Conservation (phyloP, 2,888 invertebrate species). For the Callosobruchus maculatus region DNA sequence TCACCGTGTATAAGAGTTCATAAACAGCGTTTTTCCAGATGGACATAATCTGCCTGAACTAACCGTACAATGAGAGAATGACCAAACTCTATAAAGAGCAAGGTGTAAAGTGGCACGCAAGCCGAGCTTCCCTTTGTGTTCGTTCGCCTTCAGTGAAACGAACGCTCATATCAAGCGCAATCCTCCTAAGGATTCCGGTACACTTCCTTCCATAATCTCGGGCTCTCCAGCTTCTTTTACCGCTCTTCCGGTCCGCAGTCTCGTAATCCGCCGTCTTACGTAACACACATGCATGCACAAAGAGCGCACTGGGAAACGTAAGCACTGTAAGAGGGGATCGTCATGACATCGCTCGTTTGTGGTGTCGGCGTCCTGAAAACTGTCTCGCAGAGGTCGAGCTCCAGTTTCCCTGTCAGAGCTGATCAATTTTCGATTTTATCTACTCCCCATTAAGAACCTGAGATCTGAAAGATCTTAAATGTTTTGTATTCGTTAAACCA, state of each 20-base stretch:
- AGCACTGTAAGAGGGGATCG: neutral
- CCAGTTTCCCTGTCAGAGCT: too few species aligned
- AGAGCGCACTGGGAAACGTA: neutral
- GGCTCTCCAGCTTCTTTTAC: neutral
- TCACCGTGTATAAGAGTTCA: too few species aligned
- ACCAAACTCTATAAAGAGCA: neutral
- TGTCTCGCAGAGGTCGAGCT: neutral
- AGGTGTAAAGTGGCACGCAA: neutral
- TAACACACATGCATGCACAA: neutral
- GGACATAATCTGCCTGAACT: too few species aligned
- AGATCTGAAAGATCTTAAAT: too few species aligned
- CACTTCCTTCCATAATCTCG: neutral
- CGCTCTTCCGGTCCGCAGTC: neutral
- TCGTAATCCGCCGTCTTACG: neutral
- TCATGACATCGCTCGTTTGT: neutral
- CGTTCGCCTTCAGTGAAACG: neutral
- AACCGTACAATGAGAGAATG: too few species aligned
- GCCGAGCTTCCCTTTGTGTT: neutral
- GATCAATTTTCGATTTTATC: too few species aligned
- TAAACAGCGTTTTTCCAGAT: too few species aligned
- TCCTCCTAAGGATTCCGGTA: neutral
- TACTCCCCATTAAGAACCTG: too few species aligned
- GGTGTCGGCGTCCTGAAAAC: neutral
- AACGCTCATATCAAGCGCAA: neutral
- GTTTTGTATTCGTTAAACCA: too few species aligned